Evolutionary conservation across 2,888 invertebrate genomes (phyloP), one percentile per base, ranked within the genome.

Genomic region (Parthenolecanium corni): DNA sequence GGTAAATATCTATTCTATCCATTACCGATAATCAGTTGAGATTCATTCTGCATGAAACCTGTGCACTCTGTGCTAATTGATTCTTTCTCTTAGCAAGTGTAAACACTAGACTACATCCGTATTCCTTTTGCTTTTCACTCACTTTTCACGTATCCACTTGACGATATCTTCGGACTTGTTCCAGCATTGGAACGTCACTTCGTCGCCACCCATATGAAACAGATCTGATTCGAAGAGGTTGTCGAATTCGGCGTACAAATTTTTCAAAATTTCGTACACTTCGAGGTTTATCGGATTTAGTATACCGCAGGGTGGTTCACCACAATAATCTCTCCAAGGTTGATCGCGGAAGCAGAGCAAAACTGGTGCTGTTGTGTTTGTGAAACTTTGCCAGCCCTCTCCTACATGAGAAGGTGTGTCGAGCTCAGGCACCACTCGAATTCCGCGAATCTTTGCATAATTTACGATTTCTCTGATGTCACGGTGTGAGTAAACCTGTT

Each of bases 391-490:
- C 64, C 64, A 64, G 0, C 89, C 89, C 68, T 83, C 84, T 18
- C 69, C 70, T 0, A 86, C 83, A 72, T 91, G 89, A 5, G 89
- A 84, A 0, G 94, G 94, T 5, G 88, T 84, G 73, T 93, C 93
- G 42, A 93, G 82, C 77, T 95, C 95, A 2, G 93, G 82, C 25
- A 95, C 78, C 0, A 94, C 81, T 42, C 91, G 78, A 9, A 95
- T 82, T 1, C 94, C 95, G 36, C 91, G 78, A 2, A 82, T 72
- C 66, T 82, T 79, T 0, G 89, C 93, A 72, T 87, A 92, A 74
- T 74, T 65, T 5, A 80, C 75, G 14, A 80, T 70, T 12, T 79
- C 77, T 21, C 68, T 67, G 65, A 77, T 70, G 52, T 76, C 76
- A 2, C 72, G 66, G 20, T 71, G 67, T 1, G 76, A 74, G 68